These are phyloP conservation scores for Chromis chromis DNA, from an alignment of 2,797 vertebrate species.

Conservation along the genomic window DNA sequence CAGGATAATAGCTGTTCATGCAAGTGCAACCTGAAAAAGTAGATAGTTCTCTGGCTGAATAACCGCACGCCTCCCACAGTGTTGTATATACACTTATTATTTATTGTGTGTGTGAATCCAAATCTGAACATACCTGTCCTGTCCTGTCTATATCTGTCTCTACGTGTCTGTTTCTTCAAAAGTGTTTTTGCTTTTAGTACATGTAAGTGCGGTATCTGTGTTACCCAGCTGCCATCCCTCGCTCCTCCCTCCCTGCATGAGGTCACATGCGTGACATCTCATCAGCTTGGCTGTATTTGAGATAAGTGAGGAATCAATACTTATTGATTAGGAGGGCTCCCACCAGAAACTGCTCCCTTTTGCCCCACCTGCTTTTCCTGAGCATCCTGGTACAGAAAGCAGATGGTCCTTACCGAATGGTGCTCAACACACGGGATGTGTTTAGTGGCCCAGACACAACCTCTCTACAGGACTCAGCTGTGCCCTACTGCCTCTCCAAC, in stretches of 20 bases:
- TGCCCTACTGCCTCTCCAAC: conserved; percentile 54
- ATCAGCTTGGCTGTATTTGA: conserved; percentile 65
- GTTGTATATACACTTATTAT: conserved; percentile 2
- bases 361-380: conserved; percentile 27
- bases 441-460: conserved; percentile 74
- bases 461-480: conserved; percentile 71
- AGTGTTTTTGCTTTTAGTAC: conserved; percentile 9
- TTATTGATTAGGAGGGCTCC: conserved; percentile 69
- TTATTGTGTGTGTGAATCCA: background rate
- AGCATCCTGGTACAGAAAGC: conserved; percentile 40
- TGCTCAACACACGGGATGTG: conserved; percentile 52
- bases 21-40: conserved; percentile 33
- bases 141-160: conserved; percentile 6
- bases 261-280: conserved; percentile 63
- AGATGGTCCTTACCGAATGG: conserved; percentile 64
- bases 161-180: background rate
- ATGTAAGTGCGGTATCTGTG: conserved; percentile 17
- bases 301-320: conserved; percentile 79
- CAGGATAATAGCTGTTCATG: conserved; percentile 38
- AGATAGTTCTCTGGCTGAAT: conserved; percentile 20
- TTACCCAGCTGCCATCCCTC: background rate
- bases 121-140: conserved; percentile 21
- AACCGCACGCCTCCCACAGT: background rate
- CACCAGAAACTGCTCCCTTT: conserved; percentile 46
- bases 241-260: conserved; percentile 21